Conservation (phyloP, 1,140 invertebrate genomes). For the Apis mellifera region Amel_HAv3.1 CM009932.2:1561501-1562000, state of each 20-base stretch:
- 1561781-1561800: constrained; percentile 46
- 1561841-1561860: constrained; percentile 27
- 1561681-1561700: constrained; percentile 56
- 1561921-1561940: too few relatives aligned
- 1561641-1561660: constrained; percentile 13
- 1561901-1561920: too few relatives aligned
- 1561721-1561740: constrained; percentile 68
- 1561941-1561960: too few relatives aligned
- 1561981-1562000: constrained; percentile 37
- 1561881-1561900: too few relatives aligned
- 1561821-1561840: constrained; percentile 38
- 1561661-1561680: constrained; percentile 54
- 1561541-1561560: constrained; percentile 68
- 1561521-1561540: constrained; percentile 60
- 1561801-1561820: constrained; percentile 2
- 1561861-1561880: not conserved
- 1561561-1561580: constrained; percentile 67
- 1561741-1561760: constrained; percentile 63
- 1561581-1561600: constrained; percentile 49
- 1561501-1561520: constrained; percentile 52
- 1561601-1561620: constrained; percentile 51
- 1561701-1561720: constrained; percentile 58
- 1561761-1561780: constrained; percentile 41
- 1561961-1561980: too few relatives aligned
- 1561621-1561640: constrained; percentile 1